Base-by-base conservation (phyloP, 2,797 vertebrate species). In the Pseudomugil tenellus region DNA sequence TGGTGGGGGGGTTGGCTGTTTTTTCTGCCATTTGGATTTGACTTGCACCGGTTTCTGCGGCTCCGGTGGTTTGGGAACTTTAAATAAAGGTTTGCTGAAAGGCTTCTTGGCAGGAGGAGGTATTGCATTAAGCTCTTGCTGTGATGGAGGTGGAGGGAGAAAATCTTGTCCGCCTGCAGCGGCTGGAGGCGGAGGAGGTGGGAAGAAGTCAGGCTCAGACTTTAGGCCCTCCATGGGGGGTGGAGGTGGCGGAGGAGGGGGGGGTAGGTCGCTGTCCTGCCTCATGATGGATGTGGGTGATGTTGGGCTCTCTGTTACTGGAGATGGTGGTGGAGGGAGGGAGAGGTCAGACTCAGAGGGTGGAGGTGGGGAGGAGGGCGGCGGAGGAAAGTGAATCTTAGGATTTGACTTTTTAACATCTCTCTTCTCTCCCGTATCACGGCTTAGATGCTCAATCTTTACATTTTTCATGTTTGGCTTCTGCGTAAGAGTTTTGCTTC, bases 321-420 rank as follows among this genome's bases (percentile, higher is more conserved):
- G 92, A 3, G 95, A 93, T 2, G 96, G 95, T 1, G 96, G 96
- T 0, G 94, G 93, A 69, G 94, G 96, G 41, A 96, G 92, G 55
- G 95, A 95, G 67, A 96, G 87, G 81, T 97, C 95, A 2, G 92
- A 92, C 88, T 96, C 94, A 49, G 94, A 94, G 4, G 87, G 86
- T 0, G 93, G 94, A 54, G 93, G 94, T 0, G 93, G 92, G 0
- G 93, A 93, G 1, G 76, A 68, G 1, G 93, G 94, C 31, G 93
- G 94, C 57, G 96, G 96, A 0, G 95, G 96, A 63, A 96, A 94
- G 68, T 95, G 86, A 65, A 91, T 94, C 80, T 96, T 92, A 6
- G 94, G 88, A 46, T 86, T 91, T 6, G 71, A 74, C 74, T 91
- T 94, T 82, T 94, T 94, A 17, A 91, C 80, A 29, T 74, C 13